Conservation (phyloP, 2,888 invertebrate genomes). For the Spicauda simplicius region DNA sequence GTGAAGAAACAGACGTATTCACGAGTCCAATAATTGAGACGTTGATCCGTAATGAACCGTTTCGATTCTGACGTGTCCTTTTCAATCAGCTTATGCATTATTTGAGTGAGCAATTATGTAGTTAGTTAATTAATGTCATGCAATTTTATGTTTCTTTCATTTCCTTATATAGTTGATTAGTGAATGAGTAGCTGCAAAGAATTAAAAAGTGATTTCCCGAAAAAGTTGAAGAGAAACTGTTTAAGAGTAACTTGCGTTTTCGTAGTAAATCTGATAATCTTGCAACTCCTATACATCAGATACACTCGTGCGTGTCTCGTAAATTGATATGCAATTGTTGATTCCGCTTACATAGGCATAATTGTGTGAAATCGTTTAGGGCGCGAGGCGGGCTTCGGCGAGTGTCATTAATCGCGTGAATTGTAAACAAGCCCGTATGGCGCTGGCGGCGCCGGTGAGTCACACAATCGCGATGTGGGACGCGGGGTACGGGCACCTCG, state of each 20-base stretch:
- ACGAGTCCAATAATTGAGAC: conserved; percentile 43
- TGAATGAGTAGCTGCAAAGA: no score
- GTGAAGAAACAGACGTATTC: conserved; percentile 42
- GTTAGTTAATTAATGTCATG: neutral
- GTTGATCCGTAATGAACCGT: conserved; percentile 43
- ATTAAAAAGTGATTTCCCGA: no score
- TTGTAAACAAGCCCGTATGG: conserved; percentile 75
- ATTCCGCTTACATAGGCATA: conserved; percentile 26
- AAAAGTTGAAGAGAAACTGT: no score
- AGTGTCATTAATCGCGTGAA: conserved; percentile 72
- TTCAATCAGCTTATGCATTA: conserved; percentile 9
- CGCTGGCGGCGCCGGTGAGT: conserved; percentile 66
- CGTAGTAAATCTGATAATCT: no score
- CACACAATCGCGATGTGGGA: conserved; percentile 79
- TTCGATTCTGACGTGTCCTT: conserved; percentile 22
- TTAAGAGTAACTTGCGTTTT: neutral
- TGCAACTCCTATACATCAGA: neutral
- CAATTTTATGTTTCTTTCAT: no score
- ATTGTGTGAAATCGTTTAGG: conserved; percentile 44
- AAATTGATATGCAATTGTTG: conserved; percentile 30
- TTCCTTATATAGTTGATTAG: no score
- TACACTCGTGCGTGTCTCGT: neutral
- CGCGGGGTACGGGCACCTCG: conserved; percentile 57
- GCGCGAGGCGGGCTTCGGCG: conserved; percentile 54
- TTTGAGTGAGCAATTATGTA: neutral